Percentiles rank a stretch among this genome's conserved stretches.
Evolutionary conservation across 2,888 invertebrate species (phyloP).

Genomic region (Mythimna impura): DNA sequence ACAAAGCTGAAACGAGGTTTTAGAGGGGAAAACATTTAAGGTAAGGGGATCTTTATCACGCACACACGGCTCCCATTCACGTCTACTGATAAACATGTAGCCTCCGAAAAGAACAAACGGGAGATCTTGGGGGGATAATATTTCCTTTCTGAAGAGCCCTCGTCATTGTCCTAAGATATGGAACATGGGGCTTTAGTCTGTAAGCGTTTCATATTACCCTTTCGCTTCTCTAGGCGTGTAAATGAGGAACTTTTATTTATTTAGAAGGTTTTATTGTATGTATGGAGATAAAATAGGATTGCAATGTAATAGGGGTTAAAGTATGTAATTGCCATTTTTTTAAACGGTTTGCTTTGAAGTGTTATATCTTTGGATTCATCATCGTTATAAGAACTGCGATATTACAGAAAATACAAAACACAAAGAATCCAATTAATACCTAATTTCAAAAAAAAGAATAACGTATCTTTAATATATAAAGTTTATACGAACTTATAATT

Average conservation of each 20-base stretch:
- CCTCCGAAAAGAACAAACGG: slow-evolving; percentile 21
- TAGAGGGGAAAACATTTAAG: slow-evolving; percentile 1
- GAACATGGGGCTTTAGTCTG: neutral
- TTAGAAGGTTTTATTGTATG: neutral
- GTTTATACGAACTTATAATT: too few species aligned
- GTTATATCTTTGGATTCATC: too few species aligned
- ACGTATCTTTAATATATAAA: too few species aligned
- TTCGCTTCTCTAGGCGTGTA: neutral
- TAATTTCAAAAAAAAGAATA: too few species aligned
- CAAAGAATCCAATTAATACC: too few species aligned
- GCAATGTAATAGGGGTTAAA: too few species aligned
- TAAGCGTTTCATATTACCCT: slow-evolving; percentile 11
- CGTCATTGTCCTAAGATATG: slow-evolving; percentile 19
- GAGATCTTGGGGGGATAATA: slow-evolving; percentile 50
- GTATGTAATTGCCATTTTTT: too few species aligned
- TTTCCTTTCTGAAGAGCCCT: slow-evolving; percentile 12
- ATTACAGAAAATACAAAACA: too few species aligned
- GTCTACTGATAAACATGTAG: slow-evolving; percentile 36
- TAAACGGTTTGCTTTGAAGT: too few species aligned
- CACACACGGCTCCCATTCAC: slow-evolving; percentile 26
- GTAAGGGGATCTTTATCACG: slow-evolving; percentile 33
- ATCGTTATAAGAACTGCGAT: too few species aligned
- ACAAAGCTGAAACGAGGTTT: neutral
- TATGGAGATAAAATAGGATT: neutral
- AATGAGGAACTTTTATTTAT: neutral